Evolutionary conservation across 2,797 vertebrate species (phyloP).

Genomic region (Harpagifer antarcticus): DNA sequence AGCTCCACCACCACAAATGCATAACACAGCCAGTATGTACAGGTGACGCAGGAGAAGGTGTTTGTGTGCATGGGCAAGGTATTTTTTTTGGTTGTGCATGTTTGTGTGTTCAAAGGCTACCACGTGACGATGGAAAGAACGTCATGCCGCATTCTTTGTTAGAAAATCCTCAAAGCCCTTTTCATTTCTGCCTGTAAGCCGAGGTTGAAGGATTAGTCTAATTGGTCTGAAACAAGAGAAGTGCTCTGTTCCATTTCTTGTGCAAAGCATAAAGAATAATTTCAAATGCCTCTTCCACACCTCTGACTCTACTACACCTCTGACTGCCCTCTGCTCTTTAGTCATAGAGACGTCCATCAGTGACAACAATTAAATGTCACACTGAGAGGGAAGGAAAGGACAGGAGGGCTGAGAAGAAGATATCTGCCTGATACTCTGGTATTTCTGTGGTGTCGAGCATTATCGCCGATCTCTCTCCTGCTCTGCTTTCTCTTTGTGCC

Average conservation of each 20-base stretch:
- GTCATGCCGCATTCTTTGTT: conserved; percentile 72
- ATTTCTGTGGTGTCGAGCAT: conserved; percentile 38
- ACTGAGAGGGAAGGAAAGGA: conserved; percentile 24
- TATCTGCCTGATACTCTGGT: conserved; percentile 41
- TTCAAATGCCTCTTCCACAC: conserved; percentile 42
- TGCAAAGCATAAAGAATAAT: conserved; percentile 57
- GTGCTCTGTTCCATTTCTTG: conserved; percentile 55
- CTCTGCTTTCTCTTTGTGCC: conserved; percentile 55
- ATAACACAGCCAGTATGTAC: conserved; percentile 22
- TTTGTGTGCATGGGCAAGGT: background rate
- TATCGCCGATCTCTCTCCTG: conserved; percentile 41
- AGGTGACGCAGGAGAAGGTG: conserved; percentile 58
- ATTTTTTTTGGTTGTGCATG: conserved; percentile 5
- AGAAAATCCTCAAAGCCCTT: conserved; percentile 79
- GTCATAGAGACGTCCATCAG: conserved; percentile 30
- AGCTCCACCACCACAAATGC: conserved; percentile 50
- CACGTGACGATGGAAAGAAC: conserved; percentile 63
- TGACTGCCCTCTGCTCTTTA: conserved; percentile 37
- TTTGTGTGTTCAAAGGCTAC: conserved; percentile 32
- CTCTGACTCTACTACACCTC: conserved; percentile 27
- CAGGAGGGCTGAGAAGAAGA: conserved; percentile 10
- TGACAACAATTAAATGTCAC: conserved; percentile 46
- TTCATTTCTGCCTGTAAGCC: conserved; percentile 74
- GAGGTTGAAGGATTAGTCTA: conserved; percentile 77
- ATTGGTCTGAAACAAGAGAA: conserved; percentile 77